A percentile compares a stretch with the other conserved stretches of the same genome.
These are phyloP conservation scores for Macrotrachela quadricornifera DNA, from an alignment of 1,140 invertebrate species.

Conservation along the genomic window DNA sequence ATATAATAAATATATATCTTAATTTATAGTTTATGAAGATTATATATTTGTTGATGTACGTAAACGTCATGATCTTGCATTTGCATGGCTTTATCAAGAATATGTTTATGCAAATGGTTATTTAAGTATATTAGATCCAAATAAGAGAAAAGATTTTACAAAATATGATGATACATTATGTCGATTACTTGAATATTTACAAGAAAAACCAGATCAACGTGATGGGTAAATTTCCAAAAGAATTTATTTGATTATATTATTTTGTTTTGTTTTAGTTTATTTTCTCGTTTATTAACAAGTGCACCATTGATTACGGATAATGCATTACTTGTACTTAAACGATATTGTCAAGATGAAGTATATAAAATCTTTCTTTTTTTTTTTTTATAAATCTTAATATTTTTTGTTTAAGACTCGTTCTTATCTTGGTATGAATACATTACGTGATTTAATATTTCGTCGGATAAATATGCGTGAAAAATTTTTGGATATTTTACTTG, in stretches of 20 bases:
- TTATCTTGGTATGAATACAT: constrained; percentile 42
- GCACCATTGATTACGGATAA: constrained; percentile 73
- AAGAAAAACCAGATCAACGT: constrained; percentile 41
- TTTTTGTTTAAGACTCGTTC: constrained; percentile 12
- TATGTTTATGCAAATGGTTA: constrained; percentile 40
- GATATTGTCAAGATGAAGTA: constrained; percentile 48
- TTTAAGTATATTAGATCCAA: not conserved
- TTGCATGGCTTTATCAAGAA: constrained; percentile 75
- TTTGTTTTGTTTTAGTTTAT: constrained; percentile 32
- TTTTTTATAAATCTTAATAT: constrained; percentile 15
- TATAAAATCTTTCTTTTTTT: constrained; percentile 20
- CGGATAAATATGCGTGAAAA: constrained; percentile 50
- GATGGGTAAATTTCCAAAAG: constrained; percentile 34
- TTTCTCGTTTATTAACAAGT: constrained; percentile 64
- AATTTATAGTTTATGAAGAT: constrained; percentile 41
- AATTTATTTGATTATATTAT: constrained; percentile 1
- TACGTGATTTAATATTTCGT: constrained; percentile 55
- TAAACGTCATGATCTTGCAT: constrained; percentile 54
- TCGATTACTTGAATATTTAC: constrained; percentile 46
- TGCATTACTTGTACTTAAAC: constrained; percentile 55
- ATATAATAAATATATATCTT: not conserved
- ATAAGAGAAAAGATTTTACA: constrained; percentile 9
- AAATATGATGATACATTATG: constrained; percentile 60
- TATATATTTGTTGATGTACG: constrained; percentile 65
- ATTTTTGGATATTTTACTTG: constrained; percentile 47